phyloP scores from a whole-genome alignment of 2,888 invertebrate genomes.

The Scelioninae gen. 1 region DNA sequence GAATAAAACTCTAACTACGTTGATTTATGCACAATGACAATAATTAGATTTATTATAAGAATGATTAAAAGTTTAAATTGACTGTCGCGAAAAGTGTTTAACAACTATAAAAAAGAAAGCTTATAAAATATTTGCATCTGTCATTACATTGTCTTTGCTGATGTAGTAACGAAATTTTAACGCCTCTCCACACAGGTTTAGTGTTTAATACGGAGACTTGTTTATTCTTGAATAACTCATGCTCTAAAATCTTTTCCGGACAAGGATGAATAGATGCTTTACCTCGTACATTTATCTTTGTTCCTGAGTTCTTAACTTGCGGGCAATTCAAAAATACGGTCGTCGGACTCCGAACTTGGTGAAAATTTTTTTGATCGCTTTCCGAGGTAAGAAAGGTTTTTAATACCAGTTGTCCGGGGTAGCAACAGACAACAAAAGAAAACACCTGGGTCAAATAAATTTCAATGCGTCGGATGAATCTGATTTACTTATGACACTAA shows the following conservation, averaged over 20 bases:
- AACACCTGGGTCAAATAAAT: slow-evolving; percentile 58
- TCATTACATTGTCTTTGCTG: background rate
- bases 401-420: slow-evolving; percentile 32
- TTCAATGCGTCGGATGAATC: slow-evolving; percentile 45
- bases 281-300: slow-evolving; percentile 30
- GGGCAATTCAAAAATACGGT: slow-evolving; percentile 34
- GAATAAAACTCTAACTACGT: slow-evolving; percentile 18
- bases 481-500: slow-evolving; percentile 27
- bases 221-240: slow-evolving; percentile 47
- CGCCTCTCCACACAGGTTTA: slow-evolving; percentile 4
- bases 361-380: slow-evolving; percentile 25
- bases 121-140: too few species aligned
- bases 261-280: slow-evolving; percentile 45
- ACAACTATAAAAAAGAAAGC: too few species aligned
- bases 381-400: too few species aligned
- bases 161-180: slow-evolving; percentile 2
- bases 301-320: slow-evolving; percentile 30
- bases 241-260: slow-evolving; percentile 40
- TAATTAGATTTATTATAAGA: slow-evolving; percentile 6
- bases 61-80: slow-evolving; percentile 5
- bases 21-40: slow-evolving; percentile 1
- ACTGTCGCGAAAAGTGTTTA: too few species aligned
- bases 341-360: slow-evolving; percentile 1
- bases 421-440: slow-evolving; percentile 62
- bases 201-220: slow-evolving; percentile 23